phyloP scores from a whole-genome alignment of 2,113 vertebrate species.

The Anoura caudifer region DNA sequence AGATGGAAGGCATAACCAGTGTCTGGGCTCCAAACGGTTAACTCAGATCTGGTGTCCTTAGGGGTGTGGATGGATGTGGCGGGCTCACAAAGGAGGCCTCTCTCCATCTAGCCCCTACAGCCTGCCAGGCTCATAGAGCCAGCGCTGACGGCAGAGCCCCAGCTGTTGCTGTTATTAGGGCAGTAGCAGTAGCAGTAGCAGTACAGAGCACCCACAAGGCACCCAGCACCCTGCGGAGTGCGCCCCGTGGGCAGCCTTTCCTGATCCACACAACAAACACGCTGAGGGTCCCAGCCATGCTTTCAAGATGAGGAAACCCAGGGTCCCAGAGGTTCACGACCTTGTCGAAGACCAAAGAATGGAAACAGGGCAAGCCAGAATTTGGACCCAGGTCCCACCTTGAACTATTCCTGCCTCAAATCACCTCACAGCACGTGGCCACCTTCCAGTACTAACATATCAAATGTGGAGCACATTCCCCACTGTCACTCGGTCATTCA shows the following conservation, averaged over 20 bases:
- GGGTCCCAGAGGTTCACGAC: not conserved
- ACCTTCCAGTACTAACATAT: too few species aligned
- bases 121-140: not conserved
- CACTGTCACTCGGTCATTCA: rapidly evolving
- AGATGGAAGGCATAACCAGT: not conserved
- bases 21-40: not conserved
- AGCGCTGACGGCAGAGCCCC: not conserved
- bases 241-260: not conserved
- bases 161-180: not conserved
- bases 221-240: not conserved
- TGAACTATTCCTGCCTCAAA: not conserved
- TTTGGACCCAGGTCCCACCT: not conserved
- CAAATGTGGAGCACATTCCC: too few species aligned
- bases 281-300: not conserved
- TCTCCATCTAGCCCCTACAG: not conserved
- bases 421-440: not conserved
- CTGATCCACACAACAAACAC: rapidly evolving
- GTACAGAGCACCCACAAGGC: not conserved
- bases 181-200: too few species aligned
- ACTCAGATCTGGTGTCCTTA: not conserved
- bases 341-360: not conserved
- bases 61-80: not conserved
- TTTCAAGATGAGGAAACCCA: not conserved
- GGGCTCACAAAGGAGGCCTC: not conserved
- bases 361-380: not conserved